A percentile compares a stretch with the other conserved stretches of the same genome.
phyloP scores from a whole-genome alignment of 2,113 vertebrate genomes.

The Thamnaconus septentrionalis region DNA sequence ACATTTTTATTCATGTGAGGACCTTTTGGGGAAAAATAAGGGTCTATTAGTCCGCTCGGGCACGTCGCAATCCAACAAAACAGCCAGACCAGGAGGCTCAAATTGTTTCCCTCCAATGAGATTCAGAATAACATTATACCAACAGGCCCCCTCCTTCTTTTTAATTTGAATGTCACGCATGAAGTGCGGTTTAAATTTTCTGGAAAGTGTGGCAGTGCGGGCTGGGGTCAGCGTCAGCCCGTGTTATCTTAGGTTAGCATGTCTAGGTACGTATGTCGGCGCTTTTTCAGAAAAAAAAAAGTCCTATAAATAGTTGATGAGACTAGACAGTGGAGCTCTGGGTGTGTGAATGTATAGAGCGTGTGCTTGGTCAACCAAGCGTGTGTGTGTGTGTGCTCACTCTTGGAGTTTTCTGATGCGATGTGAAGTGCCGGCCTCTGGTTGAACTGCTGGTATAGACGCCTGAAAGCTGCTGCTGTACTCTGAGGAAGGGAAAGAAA shows the following conservation, averaged over 20 bases:
- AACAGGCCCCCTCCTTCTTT: conserved; percentile 9
- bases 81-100: background rate
- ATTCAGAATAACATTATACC: conserved; percentile 31
- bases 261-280: conserved; percentile 30
- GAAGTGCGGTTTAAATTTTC: conserved; percentile 22
- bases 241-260: conserved; percentile 37
- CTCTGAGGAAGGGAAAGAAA: background rate
- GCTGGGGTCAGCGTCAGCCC: conserved; percentile 10
- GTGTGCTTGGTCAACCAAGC: background rate
- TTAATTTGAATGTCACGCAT: conserved; percentile 27
- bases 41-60: conserved; percentile 2
- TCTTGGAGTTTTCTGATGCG: conserved; percentile 29
- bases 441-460: conserved; percentile 36
- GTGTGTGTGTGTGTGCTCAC: background rate
- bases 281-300: conserved; percentile 42
- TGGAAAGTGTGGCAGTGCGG: conserved; percentile 4
- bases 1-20: conserved; percentile 10
- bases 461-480: background rate
- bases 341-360: conserved; percentile 4
- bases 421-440: conserved; percentile 40
- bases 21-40: conserved; percentile 22
- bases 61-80: background rate
- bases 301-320: conserved; percentile 57
- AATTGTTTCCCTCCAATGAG: background rate
- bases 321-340: conserved; percentile 1